Evolutionary conservation across 2,113 vertebrate genomes (phyloP).

Genomic region (Cavia porcellus): DNA sequence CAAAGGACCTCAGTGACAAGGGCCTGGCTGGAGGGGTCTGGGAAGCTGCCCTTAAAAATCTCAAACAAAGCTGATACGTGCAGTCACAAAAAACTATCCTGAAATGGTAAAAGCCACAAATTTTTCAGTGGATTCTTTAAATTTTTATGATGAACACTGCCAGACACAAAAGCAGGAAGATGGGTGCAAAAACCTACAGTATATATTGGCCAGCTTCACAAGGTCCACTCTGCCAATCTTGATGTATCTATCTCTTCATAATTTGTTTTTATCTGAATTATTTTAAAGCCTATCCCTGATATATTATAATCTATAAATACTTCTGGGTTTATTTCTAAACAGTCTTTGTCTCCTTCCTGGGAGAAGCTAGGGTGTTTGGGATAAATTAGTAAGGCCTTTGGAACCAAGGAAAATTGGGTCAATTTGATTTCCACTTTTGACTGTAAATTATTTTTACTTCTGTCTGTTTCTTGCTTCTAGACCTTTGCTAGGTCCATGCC

Average conservation of each 20-base stretch:
- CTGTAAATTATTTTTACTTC: background rate
- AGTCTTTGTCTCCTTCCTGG: background rate
- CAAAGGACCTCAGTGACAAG: background rate
- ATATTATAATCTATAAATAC: background rate
- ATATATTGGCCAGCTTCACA: background rate
- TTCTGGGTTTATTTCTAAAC: background rate
- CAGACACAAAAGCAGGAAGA: background rate
- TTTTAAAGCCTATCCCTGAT: background rate
- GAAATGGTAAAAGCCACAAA: background rate
- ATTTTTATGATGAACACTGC: background rate
- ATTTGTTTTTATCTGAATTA: background rate
- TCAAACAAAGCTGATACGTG: background rate
- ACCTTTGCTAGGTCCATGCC: background rate
- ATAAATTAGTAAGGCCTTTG: background rate
- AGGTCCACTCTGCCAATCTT: background rate
- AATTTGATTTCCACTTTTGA: background rate
- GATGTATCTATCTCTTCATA: background rate
- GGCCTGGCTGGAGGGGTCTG: background rate
- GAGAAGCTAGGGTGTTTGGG: background rate
- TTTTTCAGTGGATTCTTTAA: background rate
- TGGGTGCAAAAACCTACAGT: background rate
- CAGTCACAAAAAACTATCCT: background rate
- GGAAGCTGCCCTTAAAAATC: background rate
- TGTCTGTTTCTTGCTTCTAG: background rate
- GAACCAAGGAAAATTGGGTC: background rate